Percentiles rank a stretch among this genome's conserved stretches.
Conservation (phyloP, 2,888 invertebrate species). For the Parnassius smintheus region DNA sequence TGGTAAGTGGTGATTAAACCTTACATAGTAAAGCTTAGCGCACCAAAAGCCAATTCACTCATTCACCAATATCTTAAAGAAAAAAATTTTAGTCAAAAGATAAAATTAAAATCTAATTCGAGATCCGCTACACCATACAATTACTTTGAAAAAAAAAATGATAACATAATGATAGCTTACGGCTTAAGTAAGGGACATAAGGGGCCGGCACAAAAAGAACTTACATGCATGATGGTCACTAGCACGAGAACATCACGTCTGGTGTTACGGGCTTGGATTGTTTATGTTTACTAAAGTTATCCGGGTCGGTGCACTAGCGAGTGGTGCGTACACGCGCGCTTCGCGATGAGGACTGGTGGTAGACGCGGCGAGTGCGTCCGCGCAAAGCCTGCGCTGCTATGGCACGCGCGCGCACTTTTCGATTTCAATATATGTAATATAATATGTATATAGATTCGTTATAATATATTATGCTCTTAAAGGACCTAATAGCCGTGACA, state of each 20-base stretch:
- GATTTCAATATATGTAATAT: conserved; percentile 5
- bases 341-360: conserved; percentile 51
- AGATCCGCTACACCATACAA: conserved; percentile 34
- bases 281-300: conserved; percentile 41
- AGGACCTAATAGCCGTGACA: background rate
- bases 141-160: conserved; percentile 38
- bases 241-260: conserved; percentile 63
- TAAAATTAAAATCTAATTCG: conserved; percentile 8
- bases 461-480: conserved; percentile 9
- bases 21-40: too few relatives aligned
- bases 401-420: conserved; percentile 22
- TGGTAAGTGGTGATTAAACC: too few relatives aligned
- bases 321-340: conserved; percentile 48
- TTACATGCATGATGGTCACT: conserved; percentile 77
- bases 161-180: conserved; percentile 18
- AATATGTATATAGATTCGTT: conserved; percentile 10
- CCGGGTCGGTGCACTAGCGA: conserved; percentile 27
- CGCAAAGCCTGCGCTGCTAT: conserved; percentile 29
- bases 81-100: too few relatives aligned
- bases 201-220: conserved; percentile 38
- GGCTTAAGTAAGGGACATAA: conserved; percentile 28
- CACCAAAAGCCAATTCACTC: too few relatives aligned
- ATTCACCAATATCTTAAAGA: too few relatives aligned
- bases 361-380: conserved; percentile 34
- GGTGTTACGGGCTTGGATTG: conserved; percentile 55